Conservation (phyloP, 2,113 vertebrate species). For the Otis tarda region DNA sequence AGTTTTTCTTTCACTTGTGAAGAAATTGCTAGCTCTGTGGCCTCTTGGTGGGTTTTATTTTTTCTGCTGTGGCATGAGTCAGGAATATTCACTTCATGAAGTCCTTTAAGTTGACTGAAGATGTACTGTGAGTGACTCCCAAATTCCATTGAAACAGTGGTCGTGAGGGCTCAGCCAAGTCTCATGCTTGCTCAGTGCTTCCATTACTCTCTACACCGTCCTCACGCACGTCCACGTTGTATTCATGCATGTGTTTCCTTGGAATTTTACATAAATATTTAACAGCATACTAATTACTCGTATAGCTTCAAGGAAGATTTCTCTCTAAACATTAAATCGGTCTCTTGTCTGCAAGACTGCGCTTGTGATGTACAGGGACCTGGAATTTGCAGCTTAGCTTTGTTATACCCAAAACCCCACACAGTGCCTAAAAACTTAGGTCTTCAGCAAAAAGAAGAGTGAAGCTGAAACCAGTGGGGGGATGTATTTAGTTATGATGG, state of each 20-base stretch:
- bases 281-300: constrained; percentile 45
- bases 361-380: constrained; percentile 29
- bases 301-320: constrained; percentile 25
- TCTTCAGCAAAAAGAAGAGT: constrained; percentile 32
- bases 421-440: neutral
- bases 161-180: neutral
- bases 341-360: constrained; percentile 22
- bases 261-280: constrained; percentile 56
- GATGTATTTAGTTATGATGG: neutral
- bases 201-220: neutral
- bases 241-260: neutral
- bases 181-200: constrained; percentile 18
- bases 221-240: neutral
- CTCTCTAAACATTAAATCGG: neutral
- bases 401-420: neutral
- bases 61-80: constrained; percentile 1
- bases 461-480: neutral
- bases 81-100: constrained; percentile 42
- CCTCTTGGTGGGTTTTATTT: neutral
- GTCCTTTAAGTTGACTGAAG: constrained; percentile 50
- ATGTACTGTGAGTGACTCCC: constrained; percentile 12
- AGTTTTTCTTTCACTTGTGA: neutral
- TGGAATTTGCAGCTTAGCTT: constrained; percentile 25
- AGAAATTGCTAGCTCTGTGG: neutral
- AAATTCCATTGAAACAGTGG: constrained; percentile 17